Evolutionary conservation across 2,797 vertebrate genomes (phyloP), one percentile per base, ranked within the genome.

Genomic region (Gallinago stenura): DNA sequence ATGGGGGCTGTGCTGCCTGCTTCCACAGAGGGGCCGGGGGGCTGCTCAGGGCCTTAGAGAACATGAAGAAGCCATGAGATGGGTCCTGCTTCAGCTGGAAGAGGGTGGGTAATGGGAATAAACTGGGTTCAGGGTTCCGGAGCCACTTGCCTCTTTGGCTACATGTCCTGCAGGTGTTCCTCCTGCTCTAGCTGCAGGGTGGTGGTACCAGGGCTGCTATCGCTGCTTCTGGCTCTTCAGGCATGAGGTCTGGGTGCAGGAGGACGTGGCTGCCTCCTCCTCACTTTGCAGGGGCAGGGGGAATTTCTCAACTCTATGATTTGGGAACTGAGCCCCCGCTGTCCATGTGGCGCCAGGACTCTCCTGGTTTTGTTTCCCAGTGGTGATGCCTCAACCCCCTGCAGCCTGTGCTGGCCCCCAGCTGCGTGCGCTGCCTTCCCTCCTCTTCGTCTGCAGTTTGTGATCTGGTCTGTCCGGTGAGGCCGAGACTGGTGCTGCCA

Each of bases 341-440:
- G 33, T 22, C 53, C 3, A 0, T 2, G 0, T 15, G 50, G 56
- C 6, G 0, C 37, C 1, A 2, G 26, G 31, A 30, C 37, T 61
- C 4, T 73, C 26, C 41, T 0, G 0, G 10, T 2, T 28, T 22
- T 43, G 33, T 54, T 39, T 43, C 16, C 45, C 0, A 0, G 14
- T 22, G 61, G 26, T 43, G 0, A 1, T 78, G 54, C 25, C 65
- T 46, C 21, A 22, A 26, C 17, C 16, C 43, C 35, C 54, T 2
- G 4, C 43, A 51, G 33, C 35, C 10, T 8, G 9, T 0, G 0
- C 91, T 30, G 72, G 13, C 35, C 70, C 43, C 37, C 0, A 2
- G 58, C 22, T 25, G 15, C 2, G 1, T 25, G 37, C 24, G 37
- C 39, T 80, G 71, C 85, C 31, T 26, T 85, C 53, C 14, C 31